Base-by-base conservation (phyloP, 2,888 invertebrate genomes). In the Pammene aurita region DNA sequence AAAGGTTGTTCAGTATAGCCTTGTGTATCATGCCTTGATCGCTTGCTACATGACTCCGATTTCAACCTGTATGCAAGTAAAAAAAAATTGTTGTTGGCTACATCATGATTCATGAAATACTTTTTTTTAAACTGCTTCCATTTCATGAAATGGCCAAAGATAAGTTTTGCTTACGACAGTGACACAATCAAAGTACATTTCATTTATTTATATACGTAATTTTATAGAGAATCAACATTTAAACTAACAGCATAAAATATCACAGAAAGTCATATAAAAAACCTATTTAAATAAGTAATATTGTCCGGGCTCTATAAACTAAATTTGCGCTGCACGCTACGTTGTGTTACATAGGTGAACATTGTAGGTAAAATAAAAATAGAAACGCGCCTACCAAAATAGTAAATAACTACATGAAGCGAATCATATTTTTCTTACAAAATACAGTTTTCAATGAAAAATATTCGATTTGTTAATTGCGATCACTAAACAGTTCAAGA, bases 311-410 rank as follows among this genome's bases (percentile, higher is more conserved):
- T 38, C 2, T 38, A 10, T n/a, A n/a, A 6, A 5, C 2, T 0
- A 48, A 38, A 52, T 52, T 18, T 62, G 50, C 62, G 50, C 50
- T 62, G 62, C 4, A 26, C 38, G 62, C 41, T 52, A 41, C 41
- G 18, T 9, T 13, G 13, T 44, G 10, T 13, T 13, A 44, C 13
- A 2, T 13, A 13, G 5, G n/a, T n/a, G n/a, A n/a, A n/a, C n/a
- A n/a, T 5, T 44, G 5, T 11, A 1, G 13, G 13, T 13, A 13
- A 44, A 13, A 13, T 10, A 10, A 44, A 1, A 44, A 13, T 13
- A 2, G 13, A 44, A 44, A 26, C 26, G 26, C 26, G 26, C 26
- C 26, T 26, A 4, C 26, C 13, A 13, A 13, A 44, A 13, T 13
- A 13, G 13, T 2, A 26, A 11, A 44, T 44, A 11, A 38, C 2